Percentiles rank a stretch among this genome's conserved stretches.
These are phyloP conservation scores for Bombus waltoni DNA, from an alignment of 1,140 invertebrate species.

Conservation along the genomic window DNA sequence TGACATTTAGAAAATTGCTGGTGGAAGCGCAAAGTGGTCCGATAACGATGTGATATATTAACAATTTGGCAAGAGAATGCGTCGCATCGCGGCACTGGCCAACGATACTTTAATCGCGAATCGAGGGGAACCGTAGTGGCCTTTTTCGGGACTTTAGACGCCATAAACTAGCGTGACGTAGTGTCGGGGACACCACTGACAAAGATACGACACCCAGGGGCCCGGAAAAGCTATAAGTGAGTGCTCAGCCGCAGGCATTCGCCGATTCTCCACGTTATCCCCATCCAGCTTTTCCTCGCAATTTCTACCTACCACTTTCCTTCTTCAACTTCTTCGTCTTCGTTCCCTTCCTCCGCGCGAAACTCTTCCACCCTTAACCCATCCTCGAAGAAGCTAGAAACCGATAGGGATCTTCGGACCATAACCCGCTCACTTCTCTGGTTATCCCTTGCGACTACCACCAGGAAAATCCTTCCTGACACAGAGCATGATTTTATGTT, in stretches of 20 bases:
- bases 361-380: conserved; percentile 34
- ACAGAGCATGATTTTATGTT: conserved; percentile 34
- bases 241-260: conserved; percentile 61
- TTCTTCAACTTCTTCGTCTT: background rate
- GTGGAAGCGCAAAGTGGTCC: background rate
- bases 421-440: conserved; percentile 52
- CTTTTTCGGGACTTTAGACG: conserved; percentile 55
- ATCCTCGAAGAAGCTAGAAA: conserved; percentile 37
- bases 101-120: conserved; percentile 49
- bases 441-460: conserved; percentile 52
- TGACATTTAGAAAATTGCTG: background rate
- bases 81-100: background rate
- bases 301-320: conserved; percentile 46
- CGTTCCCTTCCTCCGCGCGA: background rate
- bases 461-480: conserved; percentile 46
- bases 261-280: conserved; percentile 7
- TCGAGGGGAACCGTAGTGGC: conserved; percentile 16
- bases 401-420: conserved; percentile 56
- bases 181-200: conserved; percentile 61
- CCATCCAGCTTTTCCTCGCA: conserved; percentile 35
- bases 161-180: conserved; percentile 63
- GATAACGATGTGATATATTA: background rate
- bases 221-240: conserved; percentile 54
- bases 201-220: conserved; percentile 60
- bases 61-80: conserved; percentile 27